A percentile compares a stretch with the other conserved stretches of the same genome.
Evolutionary conservation across 1,140 invertebrate genomes (phyloP).

Genomic region (Hesperophylax magnus): DNA sequence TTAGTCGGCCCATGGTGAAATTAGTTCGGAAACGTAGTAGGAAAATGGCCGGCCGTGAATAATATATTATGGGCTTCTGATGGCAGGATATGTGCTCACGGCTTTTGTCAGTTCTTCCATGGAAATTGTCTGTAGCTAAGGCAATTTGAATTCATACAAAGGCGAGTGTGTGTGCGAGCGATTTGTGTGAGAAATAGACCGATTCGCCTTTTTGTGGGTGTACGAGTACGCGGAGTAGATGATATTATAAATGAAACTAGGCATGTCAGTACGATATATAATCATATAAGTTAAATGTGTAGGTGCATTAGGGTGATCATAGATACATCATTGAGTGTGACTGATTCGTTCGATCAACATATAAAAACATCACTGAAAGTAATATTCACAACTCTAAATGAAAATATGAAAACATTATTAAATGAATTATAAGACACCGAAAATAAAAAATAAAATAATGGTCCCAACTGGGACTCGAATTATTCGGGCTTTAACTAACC

Average conservation of each 20-base stretch:
- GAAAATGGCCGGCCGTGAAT: neutral
- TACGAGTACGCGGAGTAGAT: neutral
- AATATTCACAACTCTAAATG: too few species aligned
- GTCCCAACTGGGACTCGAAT: too few species aligned
- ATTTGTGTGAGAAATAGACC: constrained; percentile 41
- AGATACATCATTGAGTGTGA: too few species aligned
- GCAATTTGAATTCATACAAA: constrained; percentile 37
- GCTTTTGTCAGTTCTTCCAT: constrained; percentile 40
- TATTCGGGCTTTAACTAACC: too few species aligned
- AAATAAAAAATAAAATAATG: too few species aligned
- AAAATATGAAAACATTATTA: too few species aligned
- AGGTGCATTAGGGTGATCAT: too few species aligned
- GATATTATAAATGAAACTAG: neutral
- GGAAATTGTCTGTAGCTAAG: constrained; percentile 40
- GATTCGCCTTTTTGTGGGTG: too few species aligned
- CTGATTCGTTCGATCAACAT: too few species aligned
- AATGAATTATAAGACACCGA: too few species aligned
- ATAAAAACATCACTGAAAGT: too few species aligned
- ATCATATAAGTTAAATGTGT: too few species aligned
- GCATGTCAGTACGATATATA: neutral
- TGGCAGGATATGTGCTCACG: constrained; percentile 22
- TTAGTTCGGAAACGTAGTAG: neutral
- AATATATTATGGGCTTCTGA: constrained; percentile 16
- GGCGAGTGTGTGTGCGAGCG: neutral
- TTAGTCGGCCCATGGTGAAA: neutral